Conservation (phyloP, 1,140 invertebrate species). For the Aphelinus atriplicis region DNA sequence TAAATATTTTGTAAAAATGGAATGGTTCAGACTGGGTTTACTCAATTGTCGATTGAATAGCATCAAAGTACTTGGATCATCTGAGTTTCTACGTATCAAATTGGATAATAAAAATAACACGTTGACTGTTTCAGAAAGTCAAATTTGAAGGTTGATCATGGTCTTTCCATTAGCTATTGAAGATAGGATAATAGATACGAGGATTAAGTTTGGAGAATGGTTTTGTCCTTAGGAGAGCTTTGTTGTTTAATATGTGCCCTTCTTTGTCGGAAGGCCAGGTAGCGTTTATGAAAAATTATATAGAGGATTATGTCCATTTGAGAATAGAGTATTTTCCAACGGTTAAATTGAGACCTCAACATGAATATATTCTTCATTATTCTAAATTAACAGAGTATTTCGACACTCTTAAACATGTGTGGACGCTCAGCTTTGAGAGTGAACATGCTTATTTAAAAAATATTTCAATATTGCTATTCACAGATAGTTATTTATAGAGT, state of each 20-base stretch:
- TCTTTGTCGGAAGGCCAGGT: not conserved
- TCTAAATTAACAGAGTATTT: not conserved
- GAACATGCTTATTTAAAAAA: slow-evolving; percentile 12
- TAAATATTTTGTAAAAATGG: slow-evolving; percentile 39
- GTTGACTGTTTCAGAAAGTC: slow-evolving; percentile 13
- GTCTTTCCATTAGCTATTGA: slow-evolving; percentile 14
- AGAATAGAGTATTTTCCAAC: slow-evolving; percentile 5
- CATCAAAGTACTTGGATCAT: not conserved
- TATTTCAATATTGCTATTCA: not conserved
- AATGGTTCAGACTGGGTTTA: slow-evolving; percentile 38
- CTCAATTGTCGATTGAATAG: too few relatives aligned
- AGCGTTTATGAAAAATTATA: not conserved
- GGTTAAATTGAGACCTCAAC: not conserved
- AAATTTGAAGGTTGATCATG: slow-evolving; percentile 8
- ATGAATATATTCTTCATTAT: slow-evolving; percentile 17
- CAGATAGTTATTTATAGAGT: not conserved
- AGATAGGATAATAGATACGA: slow-evolving; percentile 8
- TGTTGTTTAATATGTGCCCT: slow-evolving; percentile 13
- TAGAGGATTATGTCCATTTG: not conserved
- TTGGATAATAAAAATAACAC: not conserved
- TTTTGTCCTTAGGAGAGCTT: slow-evolving; percentile 5
- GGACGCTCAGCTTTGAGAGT: slow-evolving; percentile 17
- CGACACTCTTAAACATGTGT: not conserved
- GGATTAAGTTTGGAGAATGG: slow-evolving; percentile 15
- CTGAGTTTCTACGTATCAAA: not conserved